Percentiles rank a stretch among this genome's conserved stretches.
phyloP scores from a whole-genome alignment of 1,140 invertebrate species.

The Listronotus oregonensis region DNA sequence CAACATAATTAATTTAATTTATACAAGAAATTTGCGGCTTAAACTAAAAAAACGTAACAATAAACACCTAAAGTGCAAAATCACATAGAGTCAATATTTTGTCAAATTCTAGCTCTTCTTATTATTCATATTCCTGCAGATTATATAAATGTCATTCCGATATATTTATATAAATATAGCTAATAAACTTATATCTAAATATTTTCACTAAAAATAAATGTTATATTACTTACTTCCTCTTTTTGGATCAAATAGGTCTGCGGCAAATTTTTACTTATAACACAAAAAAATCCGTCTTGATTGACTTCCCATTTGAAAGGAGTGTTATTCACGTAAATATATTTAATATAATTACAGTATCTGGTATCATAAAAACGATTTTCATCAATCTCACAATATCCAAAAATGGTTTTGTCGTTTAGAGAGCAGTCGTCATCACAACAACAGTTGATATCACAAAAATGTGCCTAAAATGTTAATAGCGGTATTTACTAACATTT shows the following conservation, averaged over 20 bases:
- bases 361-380: slow-evolving; percentile 48
- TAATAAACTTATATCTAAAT: no score
- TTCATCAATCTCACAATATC: slow-evolving; percentile 56
- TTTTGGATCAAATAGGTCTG: slow-evolving; percentile 48
- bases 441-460: slow-evolving; percentile 77
- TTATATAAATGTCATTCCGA: no score
- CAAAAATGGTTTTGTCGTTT: slow-evolving; percentile 63
- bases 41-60: no score
- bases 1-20: no score
- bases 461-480: slow-evolving; percentile 14
- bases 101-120: no score
- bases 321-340: slow-evolving; percentile 59
- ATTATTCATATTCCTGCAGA: no score
- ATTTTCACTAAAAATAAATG: no score
- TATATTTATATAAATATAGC: no score
- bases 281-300: slow-evolving; percentile 63
- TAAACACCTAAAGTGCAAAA: no score
- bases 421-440: slow-evolving; percentile 71
- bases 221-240: slow-evolving; percentile 46
- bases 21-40: no score
- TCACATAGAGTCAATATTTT: no score
- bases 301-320: slow-evolving; percentile 51
- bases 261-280: slow-evolving; percentile 63
- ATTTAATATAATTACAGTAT: slow-evolving; percentile 55
- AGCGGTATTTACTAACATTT: no score